These are phyloP conservation scores for Diadophis punctatus DNA, from an alignment of 2,113 vertebrate genomes.

Conservation along the genomic window DNA sequence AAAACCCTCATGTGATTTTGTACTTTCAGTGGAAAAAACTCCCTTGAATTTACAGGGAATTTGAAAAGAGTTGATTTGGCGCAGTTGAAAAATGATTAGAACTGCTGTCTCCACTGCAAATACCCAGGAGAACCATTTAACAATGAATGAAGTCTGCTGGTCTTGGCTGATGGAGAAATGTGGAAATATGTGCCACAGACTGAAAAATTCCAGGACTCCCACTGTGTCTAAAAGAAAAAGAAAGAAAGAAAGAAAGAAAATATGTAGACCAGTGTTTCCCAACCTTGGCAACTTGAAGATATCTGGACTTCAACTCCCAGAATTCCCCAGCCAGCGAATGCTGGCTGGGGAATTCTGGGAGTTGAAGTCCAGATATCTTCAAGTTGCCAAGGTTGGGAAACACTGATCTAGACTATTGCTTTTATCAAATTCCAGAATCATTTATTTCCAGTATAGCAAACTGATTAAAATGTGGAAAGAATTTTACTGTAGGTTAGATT, in stretches of 20 bases:
- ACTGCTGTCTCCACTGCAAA: slow-evolving; percentile 53
- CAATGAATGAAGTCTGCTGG: slow-evolving; percentile 51
- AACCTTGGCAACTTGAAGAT: too few species aligned
- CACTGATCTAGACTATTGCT: too few species aligned
- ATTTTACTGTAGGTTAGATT: slow-evolving; percentile 25
- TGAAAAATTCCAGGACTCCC: slow-evolving; percentile 64
- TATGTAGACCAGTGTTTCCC: too few species aligned
- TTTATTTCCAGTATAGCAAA: slow-evolving; percentile 33
- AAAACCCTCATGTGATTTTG: not conserved
- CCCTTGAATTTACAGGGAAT: slow-evolving; percentile 44
- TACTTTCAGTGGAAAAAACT: slow-evolving; percentile 24
- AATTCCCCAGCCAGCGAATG: too few species aligned
- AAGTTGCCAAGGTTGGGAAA: too few species aligned
- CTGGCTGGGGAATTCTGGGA: too few species aligned
- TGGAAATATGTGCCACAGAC: slow-evolving; percentile 47
- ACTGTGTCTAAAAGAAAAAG: slow-evolving; percentile 28
- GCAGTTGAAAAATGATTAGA: slow-evolving; percentile 57
- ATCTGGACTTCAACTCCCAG: too few species aligned
- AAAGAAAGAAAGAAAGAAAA: not conserved
- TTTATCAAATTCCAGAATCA: slow-evolving; percentile 47
- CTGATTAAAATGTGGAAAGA: slow-evolving; percentile 49
- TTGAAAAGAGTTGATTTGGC: slow-evolving; percentile 50
- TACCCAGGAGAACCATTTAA: slow-evolving; percentile 52
- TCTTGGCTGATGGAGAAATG: slow-evolving; percentile 46
- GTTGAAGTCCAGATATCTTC: too few species aligned